These are phyloP conservation scores for Ceyx melanurus DNA, from an alignment of 2,113 vertebrate species.

Conservation along the genomic window DNA sequence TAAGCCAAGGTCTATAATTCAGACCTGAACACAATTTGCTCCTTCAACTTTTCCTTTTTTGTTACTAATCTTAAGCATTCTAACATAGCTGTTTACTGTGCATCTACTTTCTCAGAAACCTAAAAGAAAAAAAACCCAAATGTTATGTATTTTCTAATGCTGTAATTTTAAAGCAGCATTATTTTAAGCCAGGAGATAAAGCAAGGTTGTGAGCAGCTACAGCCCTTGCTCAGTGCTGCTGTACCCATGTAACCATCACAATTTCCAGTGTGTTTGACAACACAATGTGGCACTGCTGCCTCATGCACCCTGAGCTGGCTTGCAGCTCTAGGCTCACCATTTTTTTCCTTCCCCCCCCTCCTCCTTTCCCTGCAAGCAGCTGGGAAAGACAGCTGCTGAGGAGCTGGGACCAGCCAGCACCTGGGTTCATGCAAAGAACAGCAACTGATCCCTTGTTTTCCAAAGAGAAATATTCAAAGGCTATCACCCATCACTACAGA, in stretches of 20 bases:
- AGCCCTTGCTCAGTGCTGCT: not conserved
- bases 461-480: not conserved
- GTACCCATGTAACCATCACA: not conserved
- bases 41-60: not conserved
- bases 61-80: not conserved
- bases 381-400: not conserved
- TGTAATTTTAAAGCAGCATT: not conserved
- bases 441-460: not conserved
- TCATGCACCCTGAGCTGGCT: not conserved
- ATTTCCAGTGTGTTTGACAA: fast-evolving
- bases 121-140: not conserved
- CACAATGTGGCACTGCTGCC: not conserved
- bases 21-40: fast-evolving
- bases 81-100: not conserved
- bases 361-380: not conserved
- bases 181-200: not conserved
- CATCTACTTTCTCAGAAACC: not conserved
- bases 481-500: not conserved
- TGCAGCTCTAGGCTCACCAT: fast-evolving
- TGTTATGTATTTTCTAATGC: not conserved
- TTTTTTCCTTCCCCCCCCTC: not conserved
- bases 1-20: not conserved
- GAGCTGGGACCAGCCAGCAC: not conserved
- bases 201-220: not conserved
- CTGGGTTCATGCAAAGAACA: not conserved